Percentiles rank a stretch among this genome's conserved stretches.
These are phyloP conservation scores for Chloropsis hardwickii DNA, from an alignment of 2,113 vertebrate genomes.

Conservation along the genomic window DNA sequence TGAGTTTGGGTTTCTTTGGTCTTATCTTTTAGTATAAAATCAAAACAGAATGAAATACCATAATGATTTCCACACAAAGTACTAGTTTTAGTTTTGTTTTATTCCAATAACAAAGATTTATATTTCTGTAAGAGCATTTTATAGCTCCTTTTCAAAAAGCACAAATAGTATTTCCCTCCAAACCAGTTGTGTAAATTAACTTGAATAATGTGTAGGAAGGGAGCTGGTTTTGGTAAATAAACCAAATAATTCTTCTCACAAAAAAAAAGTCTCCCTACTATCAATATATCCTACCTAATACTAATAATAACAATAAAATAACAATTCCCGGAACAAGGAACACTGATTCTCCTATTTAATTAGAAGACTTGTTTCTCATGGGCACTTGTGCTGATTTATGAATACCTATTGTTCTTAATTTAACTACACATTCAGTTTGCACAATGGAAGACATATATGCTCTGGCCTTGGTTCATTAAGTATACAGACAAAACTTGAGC, in stretches of 20 bases:
- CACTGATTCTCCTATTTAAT: slow-evolving; percentile 67
- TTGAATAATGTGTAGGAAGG: not conserved
- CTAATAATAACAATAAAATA: no score
- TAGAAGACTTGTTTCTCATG: slow-evolving; percentile 66
- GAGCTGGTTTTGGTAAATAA: not conserved
- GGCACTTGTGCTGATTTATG: slow-evolving; percentile 58
- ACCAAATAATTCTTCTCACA: not conserved
- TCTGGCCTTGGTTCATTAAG: slow-evolving; percentile 5
- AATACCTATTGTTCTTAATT: slow-evolving; percentile 71
- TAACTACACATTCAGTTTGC: slow-evolving; percentile 60
- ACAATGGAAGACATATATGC: slow-evolving; percentile 45
- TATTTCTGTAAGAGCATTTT: not conserved
- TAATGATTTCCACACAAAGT: not conserved
- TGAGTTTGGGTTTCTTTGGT: not conserved
- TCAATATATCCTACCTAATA: slow-evolving; percentile 21
- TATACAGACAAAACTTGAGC: not conserved
- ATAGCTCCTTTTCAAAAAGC: not conserved
- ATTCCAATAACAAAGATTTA: not conserved
- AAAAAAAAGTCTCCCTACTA: not conserved
- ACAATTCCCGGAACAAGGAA: slow-evolving; percentile 68
- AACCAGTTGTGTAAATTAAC: not conserved
- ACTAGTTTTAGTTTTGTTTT: not conserved
- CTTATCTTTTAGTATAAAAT: not conserved
- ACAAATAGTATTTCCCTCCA: not conserved
- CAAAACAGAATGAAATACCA: not conserved